These are phyloP conservation scores for Empis stercorea DNA, from an alignment of 2,888 invertebrate genomes.

Conservation along the genomic window DNA sequence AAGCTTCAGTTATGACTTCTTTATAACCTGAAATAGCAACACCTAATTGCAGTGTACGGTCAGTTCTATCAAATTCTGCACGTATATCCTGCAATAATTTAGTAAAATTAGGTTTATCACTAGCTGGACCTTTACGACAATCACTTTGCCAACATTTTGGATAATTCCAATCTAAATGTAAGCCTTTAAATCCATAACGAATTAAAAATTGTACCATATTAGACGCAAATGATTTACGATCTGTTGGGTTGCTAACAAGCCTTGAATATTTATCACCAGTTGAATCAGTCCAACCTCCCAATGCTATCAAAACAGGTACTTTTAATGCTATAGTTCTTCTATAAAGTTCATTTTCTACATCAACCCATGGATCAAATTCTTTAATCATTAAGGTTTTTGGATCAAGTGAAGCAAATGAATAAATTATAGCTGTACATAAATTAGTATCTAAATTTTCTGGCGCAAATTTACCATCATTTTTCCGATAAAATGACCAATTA, in stretches of 20 bases:
- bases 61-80: conserved; percentile 24
- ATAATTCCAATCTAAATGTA: conserved; percentile 91
- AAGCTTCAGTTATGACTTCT: conserved; percentile 76
- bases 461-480: conserved; percentile 69
- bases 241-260: conserved; percentile 52
- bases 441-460: conserved; percentile 71
- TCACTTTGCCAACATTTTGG: conserved; percentile 89
- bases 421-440: conserved; percentile 78
- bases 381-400: conserved; percentile 63
- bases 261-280: conserved; percentile 76
- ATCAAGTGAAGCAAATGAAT: conserved; percentile 79
- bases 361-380: conserved; percentile 79
- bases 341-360: conserved; percentile 75
- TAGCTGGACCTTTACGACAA: conserved; percentile 65
- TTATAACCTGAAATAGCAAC: conserved; percentile 81
- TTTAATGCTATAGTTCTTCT: conserved; percentile 58
- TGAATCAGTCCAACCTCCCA: conserved; percentile 96
- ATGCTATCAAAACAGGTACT: conserved; percentile 55
- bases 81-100: conserved; percentile 54
- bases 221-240: conserved; percentile 56
- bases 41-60: conserved; percentile 53
- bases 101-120: conserved; percentile 66
- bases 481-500: conserved; percentile 79
- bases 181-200: conserved; percentile 66
- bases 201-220: conserved; percentile 57